Conservation (phyloP, 2,888 invertebrate species). For the Orthosia cruda region DNA sequence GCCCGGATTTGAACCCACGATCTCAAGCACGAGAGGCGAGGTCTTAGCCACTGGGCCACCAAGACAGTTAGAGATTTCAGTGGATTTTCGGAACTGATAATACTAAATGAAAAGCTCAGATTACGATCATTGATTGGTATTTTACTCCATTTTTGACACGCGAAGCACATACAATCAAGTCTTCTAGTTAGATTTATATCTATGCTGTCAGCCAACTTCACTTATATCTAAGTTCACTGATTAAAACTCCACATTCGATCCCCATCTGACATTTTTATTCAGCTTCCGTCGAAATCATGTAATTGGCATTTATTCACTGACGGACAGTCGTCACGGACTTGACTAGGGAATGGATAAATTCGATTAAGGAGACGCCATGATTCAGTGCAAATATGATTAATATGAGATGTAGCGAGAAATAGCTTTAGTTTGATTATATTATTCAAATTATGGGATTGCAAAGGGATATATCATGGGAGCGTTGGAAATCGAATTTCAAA, state of each 20-base stretch:
- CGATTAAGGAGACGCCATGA: conserved; percentile 14
- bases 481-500: not conserved
- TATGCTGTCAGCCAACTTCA: too few species aligned
- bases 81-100: too few species aligned
- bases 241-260: not conserved
- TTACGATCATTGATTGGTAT: too few species aligned
- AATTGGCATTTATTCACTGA: conserved; percentile 42
- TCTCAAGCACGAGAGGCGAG: too few species aligned
- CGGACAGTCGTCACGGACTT: not conserved
- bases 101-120: too few species aligned
- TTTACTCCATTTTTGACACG: too few species aligned
- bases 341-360: conserved; percentile 16
- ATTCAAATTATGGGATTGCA: not conserved
- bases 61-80: too few species aligned
- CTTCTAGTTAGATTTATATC: too few species aligned
- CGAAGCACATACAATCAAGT: too few species aligned
- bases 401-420: not conserved
- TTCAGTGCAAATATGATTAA: conserved; percentile 20
- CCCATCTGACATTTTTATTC: conserved; percentile 36
- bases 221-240: too few species aligned
- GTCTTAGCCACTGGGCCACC: too few species aligned
- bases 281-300: conserved; percentile 10
- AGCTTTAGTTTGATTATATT: not conserved
- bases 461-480: not conserved
- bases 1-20: too few species aligned